These are phyloP conservation scores for Tenodera sinensis DNA, from an alignment of 2,888 invertebrate genomes.

Conservation along the genomic window DNA sequence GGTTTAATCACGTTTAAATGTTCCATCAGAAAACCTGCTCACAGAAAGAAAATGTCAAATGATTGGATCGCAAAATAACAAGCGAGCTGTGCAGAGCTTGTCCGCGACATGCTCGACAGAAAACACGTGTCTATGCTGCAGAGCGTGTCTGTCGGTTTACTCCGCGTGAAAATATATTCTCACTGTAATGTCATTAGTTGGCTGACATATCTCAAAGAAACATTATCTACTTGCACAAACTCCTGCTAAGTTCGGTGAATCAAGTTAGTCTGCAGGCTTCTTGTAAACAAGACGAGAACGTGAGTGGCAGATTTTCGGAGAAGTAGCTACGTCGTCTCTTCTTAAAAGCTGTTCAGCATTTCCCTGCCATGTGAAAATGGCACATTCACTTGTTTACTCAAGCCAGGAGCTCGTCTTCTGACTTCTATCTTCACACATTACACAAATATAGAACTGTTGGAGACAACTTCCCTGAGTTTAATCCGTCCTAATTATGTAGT, in stretches of 20 bases:
- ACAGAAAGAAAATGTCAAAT: too few species aligned
- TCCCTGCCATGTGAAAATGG: not conserved
- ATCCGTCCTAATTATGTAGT: too few species aligned
- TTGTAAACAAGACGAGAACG: not conserved
- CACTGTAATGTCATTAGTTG: not conserved
- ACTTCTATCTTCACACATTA: too few species aligned
- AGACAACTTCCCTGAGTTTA: too few species aligned
- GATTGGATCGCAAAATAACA: too few species aligned
- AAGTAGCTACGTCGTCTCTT: not conserved
- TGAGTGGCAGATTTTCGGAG: not conserved
- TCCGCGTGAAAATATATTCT: not conserved
- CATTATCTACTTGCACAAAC: not conserved
- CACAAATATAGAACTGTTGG: too few species aligned
- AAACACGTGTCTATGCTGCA: not conserved
- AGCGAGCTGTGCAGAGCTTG: too few species aligned
- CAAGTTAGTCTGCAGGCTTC: not conserved
- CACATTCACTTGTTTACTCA: too few species aligned
- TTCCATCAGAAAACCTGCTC: too few species aligned
- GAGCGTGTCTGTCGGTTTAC: not conserved
- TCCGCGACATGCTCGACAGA: too few species aligned
- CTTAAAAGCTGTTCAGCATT: not conserved
- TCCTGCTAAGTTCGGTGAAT: not conserved
- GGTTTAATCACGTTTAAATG: too few species aligned
- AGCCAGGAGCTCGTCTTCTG: too few species aligned
- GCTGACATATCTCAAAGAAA: not conserved